Percentiles rank a stretch among this genome's conserved stretches.
These are phyloP conservation scores for Polymixis lichenea DNA, from an alignment of 2,888 invertebrate species.

Conservation along the genomic window DNA sequence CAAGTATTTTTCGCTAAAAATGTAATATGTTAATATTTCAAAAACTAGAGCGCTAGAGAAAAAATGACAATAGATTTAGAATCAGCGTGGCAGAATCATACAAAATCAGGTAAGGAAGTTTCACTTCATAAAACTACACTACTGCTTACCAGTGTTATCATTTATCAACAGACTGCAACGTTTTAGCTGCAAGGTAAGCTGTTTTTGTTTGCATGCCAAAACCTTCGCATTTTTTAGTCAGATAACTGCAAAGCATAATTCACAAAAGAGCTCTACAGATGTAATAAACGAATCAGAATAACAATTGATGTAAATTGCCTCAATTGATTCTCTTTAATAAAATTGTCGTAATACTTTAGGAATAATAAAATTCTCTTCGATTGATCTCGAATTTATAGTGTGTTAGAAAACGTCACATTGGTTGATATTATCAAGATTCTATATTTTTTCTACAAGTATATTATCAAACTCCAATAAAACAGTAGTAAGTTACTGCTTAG, in stretches of 20 bases:
- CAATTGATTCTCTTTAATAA: slow-evolving; percentile 4
- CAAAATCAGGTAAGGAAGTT: too few relatives aligned
- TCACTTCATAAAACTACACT: too few relatives aligned
- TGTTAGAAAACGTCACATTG: not conserved
- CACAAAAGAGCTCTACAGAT: not conserved
- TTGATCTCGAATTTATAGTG: not conserved
- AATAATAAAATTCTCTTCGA: not conserved
- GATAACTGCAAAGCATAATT: not conserved
- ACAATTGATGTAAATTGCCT: slow-evolving; percentile 2
- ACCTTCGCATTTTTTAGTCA: too few relatives aligned
- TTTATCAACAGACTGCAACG: not conserved
- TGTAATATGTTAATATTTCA: too few relatives aligned
- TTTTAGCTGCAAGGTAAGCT: slow-evolving; percentile 5
- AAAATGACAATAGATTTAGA: too few relatives aligned
- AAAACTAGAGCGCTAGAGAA: too few relatives aligned
- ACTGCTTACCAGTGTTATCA: too few relatives aligned
- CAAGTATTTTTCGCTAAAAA: too few relatives aligned
- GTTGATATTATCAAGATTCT: not conserved
- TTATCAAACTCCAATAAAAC: not conserved
- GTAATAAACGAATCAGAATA: not conserved
- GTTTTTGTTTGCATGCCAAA: not conserved
- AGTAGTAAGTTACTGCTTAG: not conserved
- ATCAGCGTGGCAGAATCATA: too few relatives aligned
- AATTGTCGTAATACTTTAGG: too few relatives aligned
- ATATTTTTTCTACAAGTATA: not conserved